Conservation (phyloP, 2,113 vertebrate species). For the Oxygymnocypris stewartii region DNA sequence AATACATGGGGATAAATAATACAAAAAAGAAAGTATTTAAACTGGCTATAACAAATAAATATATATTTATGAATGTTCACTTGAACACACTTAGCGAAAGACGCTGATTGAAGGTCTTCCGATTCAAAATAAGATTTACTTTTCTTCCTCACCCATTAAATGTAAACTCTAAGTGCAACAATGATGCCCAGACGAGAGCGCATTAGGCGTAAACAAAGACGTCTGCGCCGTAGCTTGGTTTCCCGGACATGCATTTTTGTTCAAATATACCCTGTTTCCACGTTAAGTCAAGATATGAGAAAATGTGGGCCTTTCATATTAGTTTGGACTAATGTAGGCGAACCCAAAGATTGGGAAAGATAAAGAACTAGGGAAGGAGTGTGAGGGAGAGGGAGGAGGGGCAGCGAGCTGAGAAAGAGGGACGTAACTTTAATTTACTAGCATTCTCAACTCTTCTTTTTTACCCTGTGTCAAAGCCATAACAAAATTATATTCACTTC, state of each 20-base stretch:
- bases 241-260: constrained; percentile 89
- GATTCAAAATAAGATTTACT: constrained; percentile 83
- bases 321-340: constrained; percentile 69
- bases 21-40: constrained; percentile 91
- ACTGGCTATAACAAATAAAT: constrained; percentile 99
- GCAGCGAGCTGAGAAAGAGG: constrained; percentile 57
- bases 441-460: constrained; percentile 70
- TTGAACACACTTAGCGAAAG: constrained; percentile 92
- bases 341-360: constrained; percentile 65
- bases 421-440: constrained; percentile 47
- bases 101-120: constrained; percentile 83
- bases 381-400: constrained; percentile 10
- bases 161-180: constrained; percentile 99
- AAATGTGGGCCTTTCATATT: constrained; percentile 72
- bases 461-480: constrained; percentile 74
- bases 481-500: constrained; percentile 53
- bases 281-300: constrained; percentile 87
- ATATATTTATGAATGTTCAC: constrained; percentile 98
- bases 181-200: constrained; percentile 85
- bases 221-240: constrained; percentile 73
- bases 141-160: constrained; percentile 89
- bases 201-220: constrained; percentile 73
- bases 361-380: constrained; percentile 47
- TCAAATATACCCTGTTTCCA: constrained; percentile 99
- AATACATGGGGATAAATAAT: constrained; percentile 99